Percentiles rank a stretch among this genome's conserved stretches.
phyloP scores from a whole-genome alignment of 2,888 invertebrate genomes.

The Merodon equestris region DNA sequence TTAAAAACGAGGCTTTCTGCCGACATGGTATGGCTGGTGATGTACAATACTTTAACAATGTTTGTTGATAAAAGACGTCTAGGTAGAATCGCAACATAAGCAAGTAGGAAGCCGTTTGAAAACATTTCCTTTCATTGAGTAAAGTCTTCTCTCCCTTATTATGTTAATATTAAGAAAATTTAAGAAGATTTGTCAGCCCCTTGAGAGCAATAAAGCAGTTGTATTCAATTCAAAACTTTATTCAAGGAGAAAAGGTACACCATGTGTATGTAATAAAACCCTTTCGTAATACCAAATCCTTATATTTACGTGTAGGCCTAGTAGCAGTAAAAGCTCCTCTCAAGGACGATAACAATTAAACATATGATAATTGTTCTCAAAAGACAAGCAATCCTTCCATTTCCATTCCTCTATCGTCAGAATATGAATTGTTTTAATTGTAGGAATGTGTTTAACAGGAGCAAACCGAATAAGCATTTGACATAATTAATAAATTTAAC shows the following conservation, averaged over 20 bases:
- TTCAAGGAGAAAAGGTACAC: background rate
- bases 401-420: conserved; percentile 3
- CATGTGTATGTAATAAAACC: conserved; percentile 12
- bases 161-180: too few species aligned
- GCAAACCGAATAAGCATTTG: conserved; percentile 29
- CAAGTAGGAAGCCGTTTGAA: too few species aligned
- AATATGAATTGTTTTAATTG: conserved; percentile 58
- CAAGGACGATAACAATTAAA: conserved; percentile 29
- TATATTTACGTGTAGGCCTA: conserved; percentile 9
- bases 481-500: conserved; percentile 57
- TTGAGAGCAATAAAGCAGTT: conserved; percentile 59
- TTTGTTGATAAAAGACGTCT: too few species aligned
- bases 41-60: too few species aligned
- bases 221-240: conserved; percentile 25
- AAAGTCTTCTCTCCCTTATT: too few species aligned
- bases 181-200: conserved; percentile 13
- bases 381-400: conserved; percentile 30
- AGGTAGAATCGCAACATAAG: too few species aligned
- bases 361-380: conserved; percentile 47
- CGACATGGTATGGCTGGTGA: too few species aligned
- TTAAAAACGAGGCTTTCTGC: too few species aligned
- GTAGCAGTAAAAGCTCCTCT: background rate
- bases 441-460: background rate
- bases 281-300: conserved; percentile 23
- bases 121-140: too few species aligned